Evolutionary conservation across 23 tunicate genomes (phyloP), one percentile per base, ranked within the genome.

Genomic region (Diplosoma virens): DNA sequence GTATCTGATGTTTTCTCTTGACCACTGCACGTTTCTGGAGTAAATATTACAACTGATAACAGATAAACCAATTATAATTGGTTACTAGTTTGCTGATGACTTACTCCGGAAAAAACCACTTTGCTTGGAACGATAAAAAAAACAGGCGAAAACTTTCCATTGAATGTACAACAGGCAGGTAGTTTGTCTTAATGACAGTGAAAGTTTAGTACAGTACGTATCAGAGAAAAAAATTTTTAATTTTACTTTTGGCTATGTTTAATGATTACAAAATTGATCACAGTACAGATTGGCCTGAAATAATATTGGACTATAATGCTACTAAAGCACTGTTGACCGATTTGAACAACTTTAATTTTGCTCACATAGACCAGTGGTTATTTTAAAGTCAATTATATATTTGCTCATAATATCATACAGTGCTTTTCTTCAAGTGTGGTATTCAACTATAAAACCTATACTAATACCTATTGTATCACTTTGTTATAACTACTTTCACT

Each of bases 281-380:
- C n/a, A n/a, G n/a, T n/a, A n/a, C n/a, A n/a, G n/a, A n/a, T n/a
- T n/a, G n/a, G n/a, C n/a, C n/a, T n/a, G n/a, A n/a, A n/a, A n/a
- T n/a, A n/a, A n/a, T n/a, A n/a, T n/a, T n/a, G 52, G 16, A 45
- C 16, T 45, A 45, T 45, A 16, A 45, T 9, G 52, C 52, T 9
- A 45, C 84, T 47, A 32, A 75, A 68, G 66, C 59, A 20, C 55
- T 32, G 0, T 33, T 33, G 25, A 75, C 26, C 58, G 41, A 9
- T 33, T 79, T 75, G 53, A 75, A 66, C 31, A 66, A 75, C n/a
- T 34, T 77, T 3, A 71, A 77, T n/a, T n/a, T n/a, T n/a, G n/a
- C n/a, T n/a, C n/a, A n/a, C n/a, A n/a, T n/a, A n/a, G n/a, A n/a
- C n/a, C n/a, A n/a, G n/a, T n/a, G n/a, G n/a, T n/a, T n/a, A n/a